Base-by-base conservation (phyloP, 2,888 invertebrate genomes). In the Apocheima hispidaria region DNA sequence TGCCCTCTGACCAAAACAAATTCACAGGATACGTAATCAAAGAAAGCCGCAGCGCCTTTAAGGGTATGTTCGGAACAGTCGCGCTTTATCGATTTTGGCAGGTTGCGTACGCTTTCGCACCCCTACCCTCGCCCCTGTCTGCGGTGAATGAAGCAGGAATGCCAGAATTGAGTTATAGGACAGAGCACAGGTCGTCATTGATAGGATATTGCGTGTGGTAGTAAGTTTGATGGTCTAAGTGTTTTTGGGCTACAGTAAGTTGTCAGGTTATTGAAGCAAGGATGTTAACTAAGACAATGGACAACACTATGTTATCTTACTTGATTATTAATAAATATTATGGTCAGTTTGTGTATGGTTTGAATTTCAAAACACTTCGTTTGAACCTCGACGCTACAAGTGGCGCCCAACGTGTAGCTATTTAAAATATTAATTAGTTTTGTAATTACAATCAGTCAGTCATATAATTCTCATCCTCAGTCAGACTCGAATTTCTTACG, bases 41-140 rank as follows among this genome's bases (percentile, higher is more conserved):
- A 41, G 14, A 41, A 53, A 50, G 23, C 46, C 59, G 36, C 57
- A 43, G 57, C 43, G 23, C 44, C 44, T 51, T 21, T 7, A 14
- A 4, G 26, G 26, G 44, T n/a, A 12, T 20, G 26, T 16, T n/a
- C 43, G 18, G 30, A 30, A 28, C 38, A 40, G 60, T 55, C 55
- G 44, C 55, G 60, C 36, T 55, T 44, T 60, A 60, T 60, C 60
- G 60, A 60, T 60, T 55, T 55, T 60, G 21, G 33, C 40, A 14
- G 16, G 48, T 60, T 52, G 52, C 59, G 52, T 52, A 59, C 57
- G 43, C 50, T 50, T 26, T 52, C 23, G 33, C 59, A 33, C 59
- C 59, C 59, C 26, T 57, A 14, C 16, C 35, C 35, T 7, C 28
- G 28, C 49, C 50, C 56, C 51, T 61, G 61, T 43, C 60, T 60